Evolutionary conservation across 2,797 vertebrate species (phyloP), one percentile per base, ranked within the genome.

Genomic region (Spinibarbus caldwelli): DNA sequence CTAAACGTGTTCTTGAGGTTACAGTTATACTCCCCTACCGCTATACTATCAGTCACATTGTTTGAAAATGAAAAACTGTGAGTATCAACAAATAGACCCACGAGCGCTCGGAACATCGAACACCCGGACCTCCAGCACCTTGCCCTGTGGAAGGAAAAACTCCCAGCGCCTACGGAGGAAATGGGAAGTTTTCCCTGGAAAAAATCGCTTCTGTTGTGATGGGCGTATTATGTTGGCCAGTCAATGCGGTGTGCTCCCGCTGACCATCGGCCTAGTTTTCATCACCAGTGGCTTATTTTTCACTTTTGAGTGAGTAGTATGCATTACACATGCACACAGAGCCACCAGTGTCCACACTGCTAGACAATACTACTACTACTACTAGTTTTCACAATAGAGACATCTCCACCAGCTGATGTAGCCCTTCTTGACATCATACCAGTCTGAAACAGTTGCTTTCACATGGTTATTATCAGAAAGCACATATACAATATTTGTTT

Each of bases 251-350:
- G 96, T 98, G 87, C 96, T 99, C 86, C 96, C 94, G 14, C 92
- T 98, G 91, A 99, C 98, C 19, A 94, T 98, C 90, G 95, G 96
- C 92, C 97, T 99, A 93, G 97, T 99, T 93, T 90, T 98, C 90
- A 91, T 94, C 93, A 99, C 97, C 85, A 96, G 96, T 92, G 94
- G 95, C 91, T 97, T 99, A 93, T 99, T 99, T 94, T 99, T 99
- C 93, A 95, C 96, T 89, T 99, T 97, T 90, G 97, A 99, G 98
- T 99, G 91, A 98, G 98, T 97, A 66, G 47, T 43, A 79, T 67
- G 6, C 68, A n/a, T 12, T 15, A 26, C 45, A 47, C 62, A 31
- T 62, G 4, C 31, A 67, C 54, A 71, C 41, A 62, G 2, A 71
- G 62, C 34, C 26, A 45, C 11, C 31, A 57, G 5, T 71, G 54